Base-by-base conservation (phyloP, 2,888 invertebrate genomes). In the Carabus problematicus region DNA sequence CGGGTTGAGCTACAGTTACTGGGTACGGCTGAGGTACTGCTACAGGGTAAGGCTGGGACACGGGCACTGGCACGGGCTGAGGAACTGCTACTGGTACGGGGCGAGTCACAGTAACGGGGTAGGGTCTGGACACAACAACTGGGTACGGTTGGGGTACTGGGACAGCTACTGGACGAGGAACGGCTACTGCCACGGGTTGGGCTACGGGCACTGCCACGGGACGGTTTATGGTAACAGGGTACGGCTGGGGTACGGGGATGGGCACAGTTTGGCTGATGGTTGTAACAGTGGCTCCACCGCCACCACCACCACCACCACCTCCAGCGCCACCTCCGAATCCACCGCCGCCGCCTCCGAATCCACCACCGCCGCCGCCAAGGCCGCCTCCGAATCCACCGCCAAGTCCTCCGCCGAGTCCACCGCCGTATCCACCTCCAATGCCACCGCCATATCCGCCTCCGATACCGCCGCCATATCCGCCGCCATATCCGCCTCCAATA, bases 251-350 rank as follows among this genome's bases (percentile, higher is more conserved):
- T 18, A 72, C 72, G 12, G 72, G 69, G 16, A 72, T 58, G 9
- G 68, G 52, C 40, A 72, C 70, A 56, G 67, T 60, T 58, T 72
- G 71, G 12, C 70, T 70, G 43, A 72, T 70, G 14, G 71, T 70
- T 14, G 63, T 72, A 18, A 69, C 54, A 9, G 62, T 61, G 14
- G 69, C 55, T 42, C n/a, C 39, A 19, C 58, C 64, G 19, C 71
- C 62, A 18, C 62, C 69, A 40, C 29, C 18, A 29, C 54, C 58
- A 40, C 60, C 60, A 3, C 45, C 60, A 11, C 9, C 41, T 12
- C 60, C 52, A 14, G 45, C 40, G 4, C 60, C 60, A 8, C 11
- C 41, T 40, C 18, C 60, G n/a, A n/a, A 0, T 14, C 63, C 70
- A n/a, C 16, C 52, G 1, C 63, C 60, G 19, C 18, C 12, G 18